These are phyloP conservation scores for Kryptolebias ocellatus DNA, from an alignment of 2,797 vertebrate genomes.

Conservation along the genomic window DNA sequence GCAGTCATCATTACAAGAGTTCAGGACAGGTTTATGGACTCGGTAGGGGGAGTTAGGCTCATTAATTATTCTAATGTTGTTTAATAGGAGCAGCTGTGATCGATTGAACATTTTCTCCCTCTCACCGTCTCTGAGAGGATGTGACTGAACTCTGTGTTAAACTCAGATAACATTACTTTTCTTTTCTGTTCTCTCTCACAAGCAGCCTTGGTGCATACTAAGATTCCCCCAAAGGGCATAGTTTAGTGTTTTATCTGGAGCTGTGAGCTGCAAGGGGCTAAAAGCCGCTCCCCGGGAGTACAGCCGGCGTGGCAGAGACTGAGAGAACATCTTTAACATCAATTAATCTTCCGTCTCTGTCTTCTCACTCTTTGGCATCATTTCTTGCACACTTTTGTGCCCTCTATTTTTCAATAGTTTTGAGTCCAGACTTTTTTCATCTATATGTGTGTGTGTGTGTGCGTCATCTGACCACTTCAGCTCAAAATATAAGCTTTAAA, in stretches of 20 bases:
- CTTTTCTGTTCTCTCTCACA: slow-evolving; percentile 27
- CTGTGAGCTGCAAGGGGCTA: slow-evolving; percentile 63
- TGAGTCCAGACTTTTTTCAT: slow-evolving; percentile 21
- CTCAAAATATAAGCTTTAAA: slow-evolving; percentile 60
- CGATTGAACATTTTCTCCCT: slow-evolving; percentile 51
- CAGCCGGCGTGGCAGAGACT: slow-evolving; percentile 38
- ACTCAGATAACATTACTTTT: slow-evolving; percentile 55
- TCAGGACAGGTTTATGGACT: slow-evolving; percentile 73
- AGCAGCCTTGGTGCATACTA: slow-evolving; percentile 28
- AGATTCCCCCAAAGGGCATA: slow-evolving; percentile 61
- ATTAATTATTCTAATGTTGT: slow-evolving; percentile 79
- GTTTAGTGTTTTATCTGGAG: slow-evolving; percentile 72
- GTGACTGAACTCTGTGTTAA: slow-evolving; percentile 47
- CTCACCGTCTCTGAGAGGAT: slow-evolving; percentile 44
- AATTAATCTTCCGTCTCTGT: slow-evolving; percentile 63
- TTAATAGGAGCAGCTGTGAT: slow-evolving; percentile 63
- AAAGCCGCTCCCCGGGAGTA: slow-evolving; percentile 57
- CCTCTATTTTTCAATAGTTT: slow-evolving; percentile 31
- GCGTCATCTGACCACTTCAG: slow-evolving; percentile 36
- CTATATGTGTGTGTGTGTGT: background rate
- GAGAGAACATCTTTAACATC: slow-evolving; percentile 64
- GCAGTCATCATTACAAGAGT: slow-evolving; percentile 65
- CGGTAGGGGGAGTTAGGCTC: slow-evolving; percentile 64
- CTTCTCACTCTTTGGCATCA: slow-evolving; percentile 23
- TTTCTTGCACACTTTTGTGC: slow-evolving; percentile 28